These are phyloP conservation scores for Macquaria ambigua DNA, from an alignment of 2,113 vertebrate species.

Conservation along the genomic window DNA sequence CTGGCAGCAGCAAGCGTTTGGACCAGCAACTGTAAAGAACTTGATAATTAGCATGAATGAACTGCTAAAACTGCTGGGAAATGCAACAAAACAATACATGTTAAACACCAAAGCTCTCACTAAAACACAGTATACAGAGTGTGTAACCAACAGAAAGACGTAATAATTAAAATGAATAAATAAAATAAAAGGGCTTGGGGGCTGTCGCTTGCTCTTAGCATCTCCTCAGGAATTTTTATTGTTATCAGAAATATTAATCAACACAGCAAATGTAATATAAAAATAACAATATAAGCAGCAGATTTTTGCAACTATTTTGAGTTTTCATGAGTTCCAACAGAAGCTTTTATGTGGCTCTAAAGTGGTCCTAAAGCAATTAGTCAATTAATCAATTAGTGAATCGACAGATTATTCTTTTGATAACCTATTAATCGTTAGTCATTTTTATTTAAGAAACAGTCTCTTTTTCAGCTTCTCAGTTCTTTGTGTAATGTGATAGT, in stretches of 20 bases:
- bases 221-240: no score
- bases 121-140: background rate
- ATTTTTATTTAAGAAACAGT: no score
- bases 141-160: background rate
- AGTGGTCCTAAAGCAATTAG: no score
- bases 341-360: no score
- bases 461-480: no score
- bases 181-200: background rate
- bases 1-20: slow-evolving; percentile 1
- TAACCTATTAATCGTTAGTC: no score
- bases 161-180: background rate
- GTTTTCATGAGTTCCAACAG: background rate
- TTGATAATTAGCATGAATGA: background rate
- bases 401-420: no score
- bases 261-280: background rate
- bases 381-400: no score
- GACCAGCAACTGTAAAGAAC: background rate
- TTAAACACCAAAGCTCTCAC: background rate
- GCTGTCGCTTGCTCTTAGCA: background rate
- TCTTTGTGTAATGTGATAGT: background rate
- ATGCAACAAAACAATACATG: background rate
- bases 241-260: background rate
- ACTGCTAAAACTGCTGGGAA: background rate
- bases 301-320: background rate
- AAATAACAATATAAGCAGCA: background rate